Percentiles rank a stretch among this genome's conserved stretches.
phyloP scores from a whole-genome alignment of 2,113 vertebrate genomes.

The Ellobius talpinus region DNA sequence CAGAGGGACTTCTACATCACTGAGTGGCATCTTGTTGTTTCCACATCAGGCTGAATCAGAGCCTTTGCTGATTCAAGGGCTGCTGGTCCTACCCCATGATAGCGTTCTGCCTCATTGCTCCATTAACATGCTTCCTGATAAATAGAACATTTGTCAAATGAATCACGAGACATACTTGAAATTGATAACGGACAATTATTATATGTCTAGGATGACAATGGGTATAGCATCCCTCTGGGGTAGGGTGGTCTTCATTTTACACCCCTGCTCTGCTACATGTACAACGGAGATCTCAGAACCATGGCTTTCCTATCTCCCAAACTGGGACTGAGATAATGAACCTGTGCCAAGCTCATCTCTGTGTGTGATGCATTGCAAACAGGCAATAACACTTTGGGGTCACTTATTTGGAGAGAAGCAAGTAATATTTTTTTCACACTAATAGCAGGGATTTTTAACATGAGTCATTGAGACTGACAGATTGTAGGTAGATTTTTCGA shows the following conservation, averaged over 20 bases:
- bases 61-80: neutral
- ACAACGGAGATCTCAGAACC: neutral
- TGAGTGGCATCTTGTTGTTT: neutral
- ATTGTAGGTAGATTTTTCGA: slow-evolving; percentile 26
- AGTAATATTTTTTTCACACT: neutral
- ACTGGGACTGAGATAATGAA: neutral
- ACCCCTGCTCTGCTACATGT: neutral
- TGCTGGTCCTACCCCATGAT: neutral
- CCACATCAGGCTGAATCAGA: neutral
- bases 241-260: neutral
- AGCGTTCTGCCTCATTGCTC: neutral
- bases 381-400: neutral
- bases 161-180: neutral
- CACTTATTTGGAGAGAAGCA: neutral
- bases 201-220: neutral
- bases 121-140: neutral
- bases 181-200: neutral
- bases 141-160: slow-evolving; percentile 10
- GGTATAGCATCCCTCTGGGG: fast-evolving
- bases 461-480: neutral
- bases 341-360: neutral
- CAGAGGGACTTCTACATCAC: too few species aligned
- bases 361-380: neutral
- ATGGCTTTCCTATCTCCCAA: neutral
- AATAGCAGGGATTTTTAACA: neutral